These are phyloP conservation scores for Drosophila mayaguana DNA, from an alignment of 2,888 invertebrate species.

Conservation along the genomic window DNA sequence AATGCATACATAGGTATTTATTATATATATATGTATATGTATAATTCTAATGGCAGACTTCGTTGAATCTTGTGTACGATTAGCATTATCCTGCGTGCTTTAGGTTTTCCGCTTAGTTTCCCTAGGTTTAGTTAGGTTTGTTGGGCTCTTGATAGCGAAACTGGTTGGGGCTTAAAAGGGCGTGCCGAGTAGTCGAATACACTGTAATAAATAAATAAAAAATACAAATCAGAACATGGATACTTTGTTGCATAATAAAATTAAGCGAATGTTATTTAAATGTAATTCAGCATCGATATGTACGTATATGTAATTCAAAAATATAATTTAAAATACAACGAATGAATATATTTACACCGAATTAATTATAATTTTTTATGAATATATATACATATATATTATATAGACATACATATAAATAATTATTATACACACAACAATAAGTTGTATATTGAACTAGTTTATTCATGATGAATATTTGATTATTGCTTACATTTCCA, in stretches of 20 bases:
- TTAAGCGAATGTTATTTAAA: slow-evolving; percentile 61
- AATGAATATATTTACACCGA: slow-evolving; percentile 79
- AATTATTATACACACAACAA: slow-evolving; percentile 69
- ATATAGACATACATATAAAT: slow-evolving; percentile 48
- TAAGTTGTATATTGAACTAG: slow-evolving; percentile 77
- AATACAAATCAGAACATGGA: slow-evolving; percentile 57
- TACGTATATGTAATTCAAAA: slow-evolving; percentile 45
- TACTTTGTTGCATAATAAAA: slow-evolving; percentile 64
- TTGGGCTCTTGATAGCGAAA: slow-evolving; percentile 58
- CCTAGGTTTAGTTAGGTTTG: slow-evolving; percentile 69
- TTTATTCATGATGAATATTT: slow-evolving; percentile 75
- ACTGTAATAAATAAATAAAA: slow-evolving; percentile 10
- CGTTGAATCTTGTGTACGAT: slow-evolving; percentile 51
- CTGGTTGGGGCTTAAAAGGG: slow-evolving; percentile 56
- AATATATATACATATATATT: slow-evolving; percentile 36
- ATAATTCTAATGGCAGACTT: slow-evolving; percentile 58
- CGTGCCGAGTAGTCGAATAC: slow-evolving; percentile 51
- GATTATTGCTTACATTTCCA: slow-evolving; percentile 77
- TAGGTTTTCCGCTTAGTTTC: slow-evolving; percentile 63
- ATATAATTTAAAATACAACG: slow-evolving; percentile 82
- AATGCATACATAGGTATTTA: slow-evolving; percentile 40
- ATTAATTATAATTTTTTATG: slow-evolving; percentile 65
- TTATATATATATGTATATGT: slow-evolving; percentile 19
- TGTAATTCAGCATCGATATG: slow-evolving; percentile 48
- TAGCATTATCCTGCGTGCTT: slow-evolving; percentile 52